Conservation (phyloP, 1,140 invertebrate species). For the Gonatopus flavifemur region DNA sequence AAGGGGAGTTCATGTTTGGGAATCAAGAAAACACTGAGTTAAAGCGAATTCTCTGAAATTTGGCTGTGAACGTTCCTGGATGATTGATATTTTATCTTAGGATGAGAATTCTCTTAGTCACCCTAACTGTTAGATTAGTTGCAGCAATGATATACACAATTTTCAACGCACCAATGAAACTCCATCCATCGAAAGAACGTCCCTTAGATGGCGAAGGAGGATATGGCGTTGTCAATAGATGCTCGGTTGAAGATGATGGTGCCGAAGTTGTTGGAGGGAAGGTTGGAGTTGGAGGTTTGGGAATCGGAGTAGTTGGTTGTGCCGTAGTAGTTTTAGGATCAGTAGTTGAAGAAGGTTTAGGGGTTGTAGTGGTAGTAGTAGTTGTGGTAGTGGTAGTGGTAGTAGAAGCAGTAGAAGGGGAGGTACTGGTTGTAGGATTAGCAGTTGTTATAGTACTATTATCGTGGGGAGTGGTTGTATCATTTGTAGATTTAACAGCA, state of each 20-base stretch:
- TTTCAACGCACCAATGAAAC: conserved; percentile 46
- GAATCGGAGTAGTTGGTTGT: not conserved
- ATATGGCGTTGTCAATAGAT: conserved; percentile 15
- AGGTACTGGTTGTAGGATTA: not conserved
- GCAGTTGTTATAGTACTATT: not conserved
- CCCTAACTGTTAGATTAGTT: not conserved
- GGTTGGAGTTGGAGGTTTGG: not conserved
- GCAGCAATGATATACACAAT: not conserved
- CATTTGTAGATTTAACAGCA: not conserved
- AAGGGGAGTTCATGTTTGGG: too few species aligned
- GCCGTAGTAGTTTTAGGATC: not conserved
- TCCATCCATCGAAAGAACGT: conserved; percentile 47
- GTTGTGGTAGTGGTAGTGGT: not conserved
- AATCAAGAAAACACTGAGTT: conserved; percentile 1
- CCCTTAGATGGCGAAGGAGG: conserved; percentile 20
- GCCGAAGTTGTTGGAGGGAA: conserved; percentile 12
- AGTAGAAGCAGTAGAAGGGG: not conserved
- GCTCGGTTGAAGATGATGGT: conserved; percentile 20
- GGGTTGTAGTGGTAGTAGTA: not conserved
- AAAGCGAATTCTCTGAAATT: not conserved
- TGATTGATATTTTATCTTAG: too few species aligned
- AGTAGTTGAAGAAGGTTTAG: not conserved
- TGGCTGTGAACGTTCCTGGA: not conserved
- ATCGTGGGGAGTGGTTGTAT: not conserved
- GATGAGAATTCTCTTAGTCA: not conserved